Evolutionary conservation across 2,797 vertebrate genomes (phyloP).

Genomic region (Poecilia velifera): DNA sequence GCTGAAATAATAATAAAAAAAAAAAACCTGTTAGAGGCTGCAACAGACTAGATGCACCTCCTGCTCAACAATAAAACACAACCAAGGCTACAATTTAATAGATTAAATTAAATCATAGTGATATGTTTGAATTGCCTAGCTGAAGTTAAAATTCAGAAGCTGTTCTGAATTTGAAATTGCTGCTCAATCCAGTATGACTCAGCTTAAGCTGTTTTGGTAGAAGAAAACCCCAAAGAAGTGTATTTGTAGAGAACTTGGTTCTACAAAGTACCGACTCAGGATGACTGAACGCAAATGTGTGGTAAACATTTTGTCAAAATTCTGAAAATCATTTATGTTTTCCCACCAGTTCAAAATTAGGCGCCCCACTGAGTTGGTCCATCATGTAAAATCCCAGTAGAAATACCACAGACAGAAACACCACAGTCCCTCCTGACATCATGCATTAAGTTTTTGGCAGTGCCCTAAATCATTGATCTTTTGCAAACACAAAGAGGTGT

Average conservation of each 20-base stretch:
- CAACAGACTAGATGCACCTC: not conserved
- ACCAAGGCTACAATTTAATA: not conserved
- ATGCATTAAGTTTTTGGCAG: not conserved
- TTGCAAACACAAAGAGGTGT: constrained; percentile 6
- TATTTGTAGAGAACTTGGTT: not conserved
- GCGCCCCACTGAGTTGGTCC: not conserved
- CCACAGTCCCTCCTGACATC: constrained; percentile 1
- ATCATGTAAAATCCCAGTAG: not conserved
- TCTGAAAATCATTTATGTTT: not conserved
- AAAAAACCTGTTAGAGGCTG: not conserved
- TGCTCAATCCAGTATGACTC: not conserved
- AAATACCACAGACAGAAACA: constrained; percentile 12
- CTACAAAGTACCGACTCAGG: not conserved
- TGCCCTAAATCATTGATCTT: constrained; percentile 9
- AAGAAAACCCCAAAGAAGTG: not conserved
- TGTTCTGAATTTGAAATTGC: not conserved
- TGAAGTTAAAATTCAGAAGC: not conserved
- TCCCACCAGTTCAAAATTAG: not conserved
- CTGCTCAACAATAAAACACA: not conserved
- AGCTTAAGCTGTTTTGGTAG: not conserved
- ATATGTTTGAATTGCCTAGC: not conserved
- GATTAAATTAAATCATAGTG: not conserved
- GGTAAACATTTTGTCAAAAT: not conserved
- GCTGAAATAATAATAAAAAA: not conserved
- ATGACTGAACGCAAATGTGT: not conserved